These are phyloP conservation scores for Epicampocera succincta DNA, from an alignment of 2,888 invertebrate genomes.

Conservation along the genomic window DNA sequence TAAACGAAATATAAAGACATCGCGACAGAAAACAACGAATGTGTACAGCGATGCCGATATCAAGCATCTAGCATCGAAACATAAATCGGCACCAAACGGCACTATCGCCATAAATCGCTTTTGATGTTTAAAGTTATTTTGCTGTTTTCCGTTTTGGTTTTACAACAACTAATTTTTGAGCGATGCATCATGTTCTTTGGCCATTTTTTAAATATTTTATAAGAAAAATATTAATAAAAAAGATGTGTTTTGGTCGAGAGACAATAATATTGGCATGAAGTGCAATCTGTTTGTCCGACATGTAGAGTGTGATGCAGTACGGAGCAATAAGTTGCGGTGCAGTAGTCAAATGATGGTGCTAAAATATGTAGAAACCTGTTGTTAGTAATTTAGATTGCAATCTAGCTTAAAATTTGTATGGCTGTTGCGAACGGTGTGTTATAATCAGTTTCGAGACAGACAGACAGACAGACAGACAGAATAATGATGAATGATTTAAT, in stretches of 20 bases:
- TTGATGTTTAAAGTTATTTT: not conserved
- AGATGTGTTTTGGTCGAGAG: not conserved
- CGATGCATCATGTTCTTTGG: slow-evolving; percentile 17
- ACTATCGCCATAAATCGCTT: slow-evolving; percentile 5
- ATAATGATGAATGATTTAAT: slow-evolving; percentile 38
- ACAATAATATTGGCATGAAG: slow-evolving; percentile 7
- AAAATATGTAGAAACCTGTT: slow-evolving; percentile 41
- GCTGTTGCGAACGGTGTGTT: slow-evolving; percentile 23
- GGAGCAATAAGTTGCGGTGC: not conserved
- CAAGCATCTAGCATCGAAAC: slow-evolving; percentile 10
- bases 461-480: slow-evolving; percentile 29
- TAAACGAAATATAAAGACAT: not conserved
- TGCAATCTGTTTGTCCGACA: slow-evolving; percentile 3
- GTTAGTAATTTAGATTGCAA: slow-evolving; percentile 55
- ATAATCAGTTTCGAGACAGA: slow-evolving; percentile 23
- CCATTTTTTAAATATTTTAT: not conserved
- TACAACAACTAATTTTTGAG: not conserved
- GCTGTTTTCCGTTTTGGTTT: not conserved
- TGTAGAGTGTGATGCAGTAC: slow-evolving; percentile 17
- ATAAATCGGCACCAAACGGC: slow-evolving; percentile 6
- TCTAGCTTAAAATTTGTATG: slow-evolving; percentile 30
- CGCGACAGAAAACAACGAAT: not conserved
- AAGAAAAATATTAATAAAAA: not conserved
- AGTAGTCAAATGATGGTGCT: slow-evolving; percentile 33
- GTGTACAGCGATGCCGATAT: slow-evolving; percentile 15